These are phyloP conservation scores for Melinopterus prodromus DNA, from an alignment of 2,888 invertebrate genomes.

Conservation along the genomic window DNA sequence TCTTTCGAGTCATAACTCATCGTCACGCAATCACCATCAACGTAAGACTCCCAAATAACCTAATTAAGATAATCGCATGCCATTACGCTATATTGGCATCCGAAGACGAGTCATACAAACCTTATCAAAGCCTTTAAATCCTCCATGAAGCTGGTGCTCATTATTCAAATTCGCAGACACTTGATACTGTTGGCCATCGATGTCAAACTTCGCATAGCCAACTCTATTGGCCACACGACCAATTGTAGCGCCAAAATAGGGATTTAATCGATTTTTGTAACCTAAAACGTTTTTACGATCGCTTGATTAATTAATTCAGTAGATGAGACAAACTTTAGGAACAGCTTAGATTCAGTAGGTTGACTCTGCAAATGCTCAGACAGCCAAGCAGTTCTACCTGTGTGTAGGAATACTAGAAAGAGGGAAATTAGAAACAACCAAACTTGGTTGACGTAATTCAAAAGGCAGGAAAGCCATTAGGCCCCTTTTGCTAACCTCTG, in stretches of 20 bases:
- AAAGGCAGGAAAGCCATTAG: no score
- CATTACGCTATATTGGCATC: no score
- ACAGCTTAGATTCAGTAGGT: no score
- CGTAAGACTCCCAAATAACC: slow-evolving; percentile 74
- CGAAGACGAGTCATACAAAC: slow-evolving; percentile 52
- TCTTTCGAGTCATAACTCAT: slow-evolving; percentile 81
- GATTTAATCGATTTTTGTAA: slow-evolving; percentile 72
- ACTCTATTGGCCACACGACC: slow-evolving; percentile 89
- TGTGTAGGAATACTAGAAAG: no score
- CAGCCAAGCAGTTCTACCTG: no score
- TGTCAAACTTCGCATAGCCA: slow-evolving; percentile 72
- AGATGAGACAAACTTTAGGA: no score
- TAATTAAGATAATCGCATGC: slow-evolving; percentile 42
- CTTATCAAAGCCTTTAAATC: slow-evolving; percentile 83
- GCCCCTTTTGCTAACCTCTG: no score
- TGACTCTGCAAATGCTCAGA: no score
- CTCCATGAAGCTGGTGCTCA: slow-evolving; percentile 83
- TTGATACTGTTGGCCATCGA: slow-evolving; percentile 73
- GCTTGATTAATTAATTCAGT: no score
- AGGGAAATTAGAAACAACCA: no score
- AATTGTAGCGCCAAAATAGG: slow-evolving; percentile 88
- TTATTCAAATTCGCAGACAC: slow-evolving; percentile 77
- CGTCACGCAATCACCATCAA: slow-evolving; percentile 69
- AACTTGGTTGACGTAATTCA: no score
- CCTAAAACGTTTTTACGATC: slow-evolving; percentile 61